Evolutionary conservation across 2,888 invertebrate genomes (phyloP).

Genomic region (Lasioglossum villosulum): DNA sequence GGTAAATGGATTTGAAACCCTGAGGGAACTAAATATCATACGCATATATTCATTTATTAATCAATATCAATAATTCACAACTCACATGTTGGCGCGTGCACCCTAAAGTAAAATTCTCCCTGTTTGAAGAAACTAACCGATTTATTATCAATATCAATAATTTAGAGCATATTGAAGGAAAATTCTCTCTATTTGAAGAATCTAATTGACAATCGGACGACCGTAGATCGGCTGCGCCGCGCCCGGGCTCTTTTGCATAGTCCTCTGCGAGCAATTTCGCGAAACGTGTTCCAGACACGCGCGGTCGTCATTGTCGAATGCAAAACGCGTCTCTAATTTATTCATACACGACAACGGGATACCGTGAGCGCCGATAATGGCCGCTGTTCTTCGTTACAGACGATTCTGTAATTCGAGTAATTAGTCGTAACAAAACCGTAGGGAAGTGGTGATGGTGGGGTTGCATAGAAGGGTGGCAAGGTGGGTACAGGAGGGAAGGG

Average conservation of each 20-base stretch:
- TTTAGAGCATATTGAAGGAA: background rate
- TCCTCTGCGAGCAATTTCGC: background rate
- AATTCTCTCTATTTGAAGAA: background rate
- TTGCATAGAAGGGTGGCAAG: background rate
- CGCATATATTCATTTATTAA: no score
- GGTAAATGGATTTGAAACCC: no score
- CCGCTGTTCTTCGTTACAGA: constrained; percentile 39
- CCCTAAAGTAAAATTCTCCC: no score
- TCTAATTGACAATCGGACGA: background rate
- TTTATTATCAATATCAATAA: no score
- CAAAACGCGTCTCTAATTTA: constrained; percentile 32
- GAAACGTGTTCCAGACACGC: background rate
- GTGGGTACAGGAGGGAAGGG: no score
- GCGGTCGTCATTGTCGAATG: background rate
- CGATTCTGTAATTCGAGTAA: constrained; percentile 58
- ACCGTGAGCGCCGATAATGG: constrained; percentile 22
- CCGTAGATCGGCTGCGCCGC: background rate
- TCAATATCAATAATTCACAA: no score
- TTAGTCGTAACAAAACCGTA: constrained; percentile 47
- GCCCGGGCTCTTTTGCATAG: background rate
- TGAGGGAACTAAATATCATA: no score
- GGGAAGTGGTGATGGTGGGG: background rate
- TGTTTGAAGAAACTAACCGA: no score
- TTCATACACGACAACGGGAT: constrained; percentile 36
- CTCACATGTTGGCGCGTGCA: no score